Conservation (phyloP, 64 coral and sea anemone genomes). For the Dendronephthya gigantea region DNA sequence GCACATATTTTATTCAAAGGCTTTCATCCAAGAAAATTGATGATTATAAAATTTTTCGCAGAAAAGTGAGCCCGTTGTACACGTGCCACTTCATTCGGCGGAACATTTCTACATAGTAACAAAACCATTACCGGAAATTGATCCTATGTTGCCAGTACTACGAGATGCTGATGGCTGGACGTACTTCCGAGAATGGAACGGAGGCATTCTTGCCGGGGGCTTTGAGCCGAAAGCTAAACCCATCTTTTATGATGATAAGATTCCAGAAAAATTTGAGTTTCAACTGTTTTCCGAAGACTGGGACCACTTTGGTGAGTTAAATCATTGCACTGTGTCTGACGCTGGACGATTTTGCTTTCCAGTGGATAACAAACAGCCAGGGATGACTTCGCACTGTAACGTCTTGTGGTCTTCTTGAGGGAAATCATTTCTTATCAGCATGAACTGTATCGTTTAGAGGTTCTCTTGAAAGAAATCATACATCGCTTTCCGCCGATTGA, state of each 20-base stretch:
- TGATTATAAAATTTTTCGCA: neutral
- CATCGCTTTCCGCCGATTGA: constrained; percentile 61
- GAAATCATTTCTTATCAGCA: too few species aligned
- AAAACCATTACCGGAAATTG: constrained; percentile 49
- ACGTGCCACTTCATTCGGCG: constrained; percentile 41
- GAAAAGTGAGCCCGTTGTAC: neutral
- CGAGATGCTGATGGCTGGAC: constrained; percentile 62
- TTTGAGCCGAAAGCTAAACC: constrained; percentile 59
- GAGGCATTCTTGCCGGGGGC: constrained; percentile 53
- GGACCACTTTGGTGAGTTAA: constrained; percentile 73
- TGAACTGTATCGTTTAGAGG: constrained; percentile 25
- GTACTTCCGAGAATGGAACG: constrained; percentile 63
- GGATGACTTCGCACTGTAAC: too few species aligned
- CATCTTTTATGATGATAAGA: constrained; percentile 59
- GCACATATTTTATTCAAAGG: neutral
- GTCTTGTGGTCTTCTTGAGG: too few species aligned
- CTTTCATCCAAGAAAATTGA: neutral
- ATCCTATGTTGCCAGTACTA: constrained; percentile 42
- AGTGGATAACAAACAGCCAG: too few species aligned
- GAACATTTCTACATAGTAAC: constrained; percentile 84
- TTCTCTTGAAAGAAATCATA: constrained; percentile 43
- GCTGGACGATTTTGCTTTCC: too few species aligned
- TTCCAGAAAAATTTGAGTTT: constrained; percentile 74
- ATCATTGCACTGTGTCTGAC: too few species aligned
- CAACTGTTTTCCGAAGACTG: constrained; percentile 87